These are phyloP conservation scores for Carcharodon carcharias DNA, from an alignment of 2,797 vertebrate species.

Conservation along the genomic window DNA sequence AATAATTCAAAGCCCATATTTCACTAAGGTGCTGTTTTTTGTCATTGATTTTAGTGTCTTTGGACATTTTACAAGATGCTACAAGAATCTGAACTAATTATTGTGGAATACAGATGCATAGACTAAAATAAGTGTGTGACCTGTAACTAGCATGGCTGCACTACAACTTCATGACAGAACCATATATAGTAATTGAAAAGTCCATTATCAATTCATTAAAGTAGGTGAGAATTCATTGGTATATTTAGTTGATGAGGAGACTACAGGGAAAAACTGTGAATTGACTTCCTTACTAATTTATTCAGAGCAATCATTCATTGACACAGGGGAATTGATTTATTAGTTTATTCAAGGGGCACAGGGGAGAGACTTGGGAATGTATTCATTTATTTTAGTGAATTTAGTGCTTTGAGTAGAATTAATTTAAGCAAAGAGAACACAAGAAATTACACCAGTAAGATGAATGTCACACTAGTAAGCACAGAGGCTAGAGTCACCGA, in stretches of 20 bases:
- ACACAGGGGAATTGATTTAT: slow-evolving; percentile 1
- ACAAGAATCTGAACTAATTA: slow-evolving; percentile 18
- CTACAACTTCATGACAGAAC: not conserved
- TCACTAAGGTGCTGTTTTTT: not conserved
- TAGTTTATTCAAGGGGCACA: not conserved
- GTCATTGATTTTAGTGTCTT: not conserved
- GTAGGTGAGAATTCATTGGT: slow-evolving; percentile 4
- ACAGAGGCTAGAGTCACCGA: not conserved
- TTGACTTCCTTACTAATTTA: not conserved
- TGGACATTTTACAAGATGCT: slow-evolving; percentile 16
- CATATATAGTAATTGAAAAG: not conserved
- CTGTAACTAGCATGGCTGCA: not conserved
- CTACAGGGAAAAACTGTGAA: slow-evolving; percentile 1
- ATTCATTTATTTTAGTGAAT: slow-evolving; percentile 4
- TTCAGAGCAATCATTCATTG: not conserved
- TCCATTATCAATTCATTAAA: not conserved
- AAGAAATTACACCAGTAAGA: not conserved
- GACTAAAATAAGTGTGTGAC: not conserved
- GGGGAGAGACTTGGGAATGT: not conserved
- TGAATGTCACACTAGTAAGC: not conserved
- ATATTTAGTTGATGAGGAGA: not conserved
- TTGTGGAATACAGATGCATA: not conserved
- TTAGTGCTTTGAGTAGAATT: not conserved
- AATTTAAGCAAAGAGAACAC: not conserved
- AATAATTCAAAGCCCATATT: not conserved